Conservation (phyloP, 1,140 invertebrate genomes). For the Zaprionus lachaisei region DNA sequence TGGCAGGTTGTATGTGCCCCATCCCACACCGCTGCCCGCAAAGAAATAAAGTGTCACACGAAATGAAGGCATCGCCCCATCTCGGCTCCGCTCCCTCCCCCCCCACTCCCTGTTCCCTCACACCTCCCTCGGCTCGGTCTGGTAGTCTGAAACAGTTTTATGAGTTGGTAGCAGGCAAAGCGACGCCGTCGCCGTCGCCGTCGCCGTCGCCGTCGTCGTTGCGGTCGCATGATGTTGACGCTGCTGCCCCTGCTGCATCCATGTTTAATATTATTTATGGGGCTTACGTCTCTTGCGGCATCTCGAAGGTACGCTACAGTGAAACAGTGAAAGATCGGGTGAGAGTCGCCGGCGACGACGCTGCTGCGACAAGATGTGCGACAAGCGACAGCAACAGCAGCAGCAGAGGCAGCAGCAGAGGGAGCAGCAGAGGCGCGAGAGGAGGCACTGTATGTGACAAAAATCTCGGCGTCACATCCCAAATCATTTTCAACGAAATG, state of each 20-base stretch:
- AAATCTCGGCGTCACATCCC: slow-evolving; percentile 77
- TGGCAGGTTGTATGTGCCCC: slow-evolving; percentile 32
- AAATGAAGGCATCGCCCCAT: slow-evolving; percentile 53
- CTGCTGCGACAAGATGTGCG: slow-evolving; percentile 58
- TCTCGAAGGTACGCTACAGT: slow-evolving; percentile 53
- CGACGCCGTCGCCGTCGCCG: slow-evolving; percentile 41
- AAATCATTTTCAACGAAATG: slow-evolving; percentile 78
- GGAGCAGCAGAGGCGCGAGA: background rate
- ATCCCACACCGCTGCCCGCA: background rate
- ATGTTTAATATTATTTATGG: slow-evolving; percentile 83
- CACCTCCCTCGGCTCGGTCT: slow-evolving; percentile 18
- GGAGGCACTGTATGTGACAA: slow-evolving; percentile 61
- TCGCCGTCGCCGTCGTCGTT: slow-evolving; percentile 24
- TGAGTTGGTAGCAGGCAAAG: slow-evolving; percentile 72
- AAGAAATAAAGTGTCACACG: slow-evolving; percentile 53
- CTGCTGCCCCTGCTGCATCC: slow-evolving; percentile 47
- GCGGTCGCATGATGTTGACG: slow-evolving; percentile 45
- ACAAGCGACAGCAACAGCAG: slow-evolving; percentile 21
- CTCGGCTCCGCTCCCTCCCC: too few relatives aligned
- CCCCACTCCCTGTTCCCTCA: background rate
- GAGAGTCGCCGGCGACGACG: slow-evolving; percentile 35
- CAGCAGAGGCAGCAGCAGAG: background rate
- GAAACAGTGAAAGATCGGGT: slow-evolving; percentile 60
- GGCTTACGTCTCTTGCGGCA: slow-evolving; percentile 53
- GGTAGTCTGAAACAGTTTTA: slow-evolving; percentile 70